Percentiles rank a stretch among this genome's conserved stretches.
These are phyloP conservation scores for Chiloscyllium plagiosum DNA, from an alignment of 2,113 vertebrate species.

Conservation along the genomic window DNA sequence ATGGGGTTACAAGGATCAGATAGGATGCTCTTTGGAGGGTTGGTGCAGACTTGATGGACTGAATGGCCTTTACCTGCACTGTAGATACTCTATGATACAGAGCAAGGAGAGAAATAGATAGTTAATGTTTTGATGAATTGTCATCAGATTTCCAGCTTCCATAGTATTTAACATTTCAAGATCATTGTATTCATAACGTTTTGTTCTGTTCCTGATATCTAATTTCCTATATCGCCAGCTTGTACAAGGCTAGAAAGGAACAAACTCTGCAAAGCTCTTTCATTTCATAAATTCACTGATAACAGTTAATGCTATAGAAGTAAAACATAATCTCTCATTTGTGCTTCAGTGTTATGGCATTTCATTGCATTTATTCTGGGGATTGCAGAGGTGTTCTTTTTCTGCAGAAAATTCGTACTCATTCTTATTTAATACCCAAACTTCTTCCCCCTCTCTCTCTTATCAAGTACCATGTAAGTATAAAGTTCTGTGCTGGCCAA, in stretches of 20 bases:
- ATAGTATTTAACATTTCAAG: neutral
- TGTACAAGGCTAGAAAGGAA: neutral
- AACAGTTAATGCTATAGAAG: neutral
- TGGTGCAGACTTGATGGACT: too few relatives aligned
- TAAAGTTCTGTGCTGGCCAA: too few relatives aligned
- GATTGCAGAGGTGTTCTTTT: neutral
- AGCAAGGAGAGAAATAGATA: neutral
- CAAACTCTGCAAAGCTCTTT: neutral
- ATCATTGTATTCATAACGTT: neutral
- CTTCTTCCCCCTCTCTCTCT: too few relatives aligned
- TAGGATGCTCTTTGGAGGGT: too few relatives aligned
- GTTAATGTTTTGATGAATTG: neutral
- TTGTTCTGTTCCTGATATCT: neutral
- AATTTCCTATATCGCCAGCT: neutral
- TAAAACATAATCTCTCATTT: neutral
- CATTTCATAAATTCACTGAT: neutral
- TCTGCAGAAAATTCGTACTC: neutral
- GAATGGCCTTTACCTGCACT: too few relatives aligned
- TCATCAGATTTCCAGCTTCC: neutral
- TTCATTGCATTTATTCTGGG: neutral
- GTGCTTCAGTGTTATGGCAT: neutral
- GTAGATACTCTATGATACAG: too few relatives aligned
- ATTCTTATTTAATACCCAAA: neutral
- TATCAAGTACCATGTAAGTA: too few relatives aligned
- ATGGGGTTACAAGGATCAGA: too few relatives aligned